Conservation (phyloP, 1,140 invertebrate genomes). For the Cherax destructor region DNA sequence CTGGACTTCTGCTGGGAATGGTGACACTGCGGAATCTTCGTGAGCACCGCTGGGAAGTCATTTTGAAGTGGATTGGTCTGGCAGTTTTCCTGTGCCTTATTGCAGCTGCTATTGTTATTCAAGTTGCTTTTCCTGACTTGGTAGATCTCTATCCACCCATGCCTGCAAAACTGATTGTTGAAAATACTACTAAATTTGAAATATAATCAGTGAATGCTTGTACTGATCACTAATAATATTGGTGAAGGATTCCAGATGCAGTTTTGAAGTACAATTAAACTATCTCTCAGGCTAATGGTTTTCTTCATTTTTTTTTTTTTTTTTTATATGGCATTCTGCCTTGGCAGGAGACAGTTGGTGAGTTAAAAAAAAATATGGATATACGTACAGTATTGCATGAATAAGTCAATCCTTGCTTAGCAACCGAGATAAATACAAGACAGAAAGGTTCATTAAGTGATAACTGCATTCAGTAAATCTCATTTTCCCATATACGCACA, state of each 20-base stretch:
- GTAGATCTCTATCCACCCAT: conserved; percentile 67
- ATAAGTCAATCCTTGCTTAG: no score
- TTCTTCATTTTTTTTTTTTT: no score
- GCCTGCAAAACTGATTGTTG: conserved; percentile 4
- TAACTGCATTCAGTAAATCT: no score
- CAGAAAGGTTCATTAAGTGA: no score
- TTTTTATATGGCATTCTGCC: no score
- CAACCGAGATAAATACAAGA: no score
- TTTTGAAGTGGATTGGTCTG: conserved; percentile 89
- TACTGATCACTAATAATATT: background rate
- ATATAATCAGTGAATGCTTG: background rate
- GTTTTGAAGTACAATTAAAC: conserved; percentile 5
- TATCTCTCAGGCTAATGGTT: no score
- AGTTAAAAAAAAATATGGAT: no score
- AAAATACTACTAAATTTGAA: background rate
- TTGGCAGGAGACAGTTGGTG: no score
- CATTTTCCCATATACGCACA: no score
- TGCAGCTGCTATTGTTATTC: conserved; percentile 73
- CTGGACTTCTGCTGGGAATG: conserved; percentile 87
- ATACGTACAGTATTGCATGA: no score
- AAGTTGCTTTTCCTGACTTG: conserved; percentile 67
- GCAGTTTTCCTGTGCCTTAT: conserved; percentile 85
- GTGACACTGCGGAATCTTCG: conserved; percentile 89
- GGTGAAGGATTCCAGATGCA: background rate
- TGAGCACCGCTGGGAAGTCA: conserved; percentile 88